phyloP scores from a whole-genome alignment of 1,140 invertebrate species.

The Diachasmimorpha longicaudata region DNA sequence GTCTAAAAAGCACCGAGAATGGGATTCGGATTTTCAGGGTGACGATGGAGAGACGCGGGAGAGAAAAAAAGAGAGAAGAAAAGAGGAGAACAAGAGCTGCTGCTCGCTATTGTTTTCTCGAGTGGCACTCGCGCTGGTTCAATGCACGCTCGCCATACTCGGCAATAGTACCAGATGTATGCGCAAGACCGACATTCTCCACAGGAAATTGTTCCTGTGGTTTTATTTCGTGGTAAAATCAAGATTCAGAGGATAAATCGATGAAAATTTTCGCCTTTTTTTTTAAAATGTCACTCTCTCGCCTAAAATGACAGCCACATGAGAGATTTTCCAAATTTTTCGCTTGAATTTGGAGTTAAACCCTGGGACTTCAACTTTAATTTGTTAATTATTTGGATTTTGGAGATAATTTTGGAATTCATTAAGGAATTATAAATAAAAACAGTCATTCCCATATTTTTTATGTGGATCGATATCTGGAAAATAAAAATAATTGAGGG shows the following conservation, averaged over 20 bases:
- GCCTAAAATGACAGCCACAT: too few species aligned
- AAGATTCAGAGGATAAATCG: background rate
- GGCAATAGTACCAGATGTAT: conserved; percentile 55
- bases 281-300: too few species aligned
- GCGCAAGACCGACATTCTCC: conserved; percentile 31
- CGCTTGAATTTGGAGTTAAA: too few species aligned
- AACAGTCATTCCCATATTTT: too few species aligned
- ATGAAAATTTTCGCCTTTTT: too few species aligned
- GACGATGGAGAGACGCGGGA: conserved; percentile 42
- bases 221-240: conserved; percentile 26
- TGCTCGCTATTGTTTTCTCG: conserved; percentile 62
- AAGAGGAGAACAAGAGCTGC: conserved; percentile 51
- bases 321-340: too few species aligned
- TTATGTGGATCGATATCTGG: too few species aligned
- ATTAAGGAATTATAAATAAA: too few species aligned
- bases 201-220: conserved; percentile 6
- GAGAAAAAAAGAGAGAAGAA: conserved; percentile 21
- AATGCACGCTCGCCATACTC: conserved; percentile 52
- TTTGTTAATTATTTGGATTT: too few species aligned
- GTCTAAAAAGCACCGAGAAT: conserved; percentile 23
- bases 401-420: too few species aligned
- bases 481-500: too few species aligned
- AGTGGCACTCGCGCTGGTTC: conserved; percentile 62
- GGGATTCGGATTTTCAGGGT: conserved; percentile 55
- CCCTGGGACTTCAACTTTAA: too few species aligned